These are phyloP conservation scores for Eupithecia exiguata DNA, from an alignment of 2,888 invertebrate species.

Conservation along the genomic window DNA sequence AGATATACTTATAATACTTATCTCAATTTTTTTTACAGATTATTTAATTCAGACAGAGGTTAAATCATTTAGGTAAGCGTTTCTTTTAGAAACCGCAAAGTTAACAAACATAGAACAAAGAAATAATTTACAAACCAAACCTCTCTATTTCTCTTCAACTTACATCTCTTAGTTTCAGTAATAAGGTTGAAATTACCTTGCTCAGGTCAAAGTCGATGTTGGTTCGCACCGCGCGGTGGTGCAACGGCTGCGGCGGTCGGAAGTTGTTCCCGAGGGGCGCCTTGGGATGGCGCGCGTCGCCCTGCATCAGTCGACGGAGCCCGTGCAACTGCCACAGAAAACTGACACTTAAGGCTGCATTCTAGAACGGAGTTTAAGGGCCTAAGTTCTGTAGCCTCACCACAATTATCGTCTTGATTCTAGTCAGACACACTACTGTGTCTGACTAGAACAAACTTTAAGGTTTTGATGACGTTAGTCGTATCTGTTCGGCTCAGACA, in stretches of 20 bases:
- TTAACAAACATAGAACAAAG: neutral
- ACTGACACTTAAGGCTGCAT: constrained; percentile 30
- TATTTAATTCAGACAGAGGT: neutral
- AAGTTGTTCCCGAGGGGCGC: constrained; percentile 97
- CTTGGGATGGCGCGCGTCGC: constrained; percentile 92
- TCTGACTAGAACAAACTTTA: neutral
- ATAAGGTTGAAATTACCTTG: constrained; percentile 79
- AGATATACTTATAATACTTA: neutral
- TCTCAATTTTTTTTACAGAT: neutral
- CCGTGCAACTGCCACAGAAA: constrained; percentile 87
- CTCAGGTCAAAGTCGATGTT: constrained; percentile 97
- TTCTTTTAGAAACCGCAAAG: neutral
- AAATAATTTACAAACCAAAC: neutral
- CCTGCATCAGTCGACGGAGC: constrained; percentile 93
- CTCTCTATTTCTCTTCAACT: neutral
- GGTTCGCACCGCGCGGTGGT: constrained; percentile 96
- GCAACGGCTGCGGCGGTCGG: constrained; percentile 95
- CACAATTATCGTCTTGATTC: neutral
- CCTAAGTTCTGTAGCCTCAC: neutral
- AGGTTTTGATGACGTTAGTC: neutral
- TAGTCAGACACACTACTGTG: neutral
- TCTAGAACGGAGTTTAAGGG: neutral
- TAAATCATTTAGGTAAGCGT: neutral
- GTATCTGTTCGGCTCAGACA: neutral
- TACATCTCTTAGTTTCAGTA: neutral